Base-by-base conservation (phyloP, 2,888 invertebrate species). In the Leptopterna dolabrata region DNA sequence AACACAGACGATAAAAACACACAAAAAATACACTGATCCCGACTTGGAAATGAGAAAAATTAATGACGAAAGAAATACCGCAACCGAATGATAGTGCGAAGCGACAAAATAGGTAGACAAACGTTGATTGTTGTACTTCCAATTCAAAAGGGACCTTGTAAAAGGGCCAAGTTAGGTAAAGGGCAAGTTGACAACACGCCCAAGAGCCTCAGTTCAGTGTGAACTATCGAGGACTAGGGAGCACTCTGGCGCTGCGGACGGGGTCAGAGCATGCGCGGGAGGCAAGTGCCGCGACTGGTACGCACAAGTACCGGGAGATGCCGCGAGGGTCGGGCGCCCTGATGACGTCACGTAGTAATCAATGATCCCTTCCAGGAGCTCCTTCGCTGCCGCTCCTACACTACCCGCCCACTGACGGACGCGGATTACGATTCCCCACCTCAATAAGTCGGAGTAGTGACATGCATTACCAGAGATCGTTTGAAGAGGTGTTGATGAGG, bases 161-260 rank as follows among this genome's bases (percentile, higher is more conserved):
- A 78, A n/a, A 78, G 47, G 78, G 19, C 27, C 78, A 45, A 45
- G 4, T 78, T 41, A 36, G 36, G 19, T 16, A 78, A 78, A 85
- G 85, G 76, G 55, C 71, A 43, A 85, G 85, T 85, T 36, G 36
- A 73, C 85, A 47, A 73, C 85, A 85, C 85, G 85, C 85, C 85
- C 85, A 85, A n/a, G n/a, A n/a, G n/a, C n/a, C n/a, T n/a, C 73
- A 85, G 85, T 76, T 85, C 76, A 45, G 85, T 76, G 73, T 73
- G 71, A 51, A 84, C 84, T 73, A 84, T 73, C 45, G 85, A 47
- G 85, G 73, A 76, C 85, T 85, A 45, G 85, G 73, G 85, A 85
- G 85, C 73, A 47, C 85, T 85, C 85, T 85, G 85, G 85, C 85
- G 85, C 85, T 43, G 45, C 73, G 63, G 63, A 36, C 41, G 7